Percentiles rank a stretch among this genome's conserved stretches.
Conservation (phyloP, 2,797 vertebrate genomes). For the Sarcophilus harrisii region DNA sequence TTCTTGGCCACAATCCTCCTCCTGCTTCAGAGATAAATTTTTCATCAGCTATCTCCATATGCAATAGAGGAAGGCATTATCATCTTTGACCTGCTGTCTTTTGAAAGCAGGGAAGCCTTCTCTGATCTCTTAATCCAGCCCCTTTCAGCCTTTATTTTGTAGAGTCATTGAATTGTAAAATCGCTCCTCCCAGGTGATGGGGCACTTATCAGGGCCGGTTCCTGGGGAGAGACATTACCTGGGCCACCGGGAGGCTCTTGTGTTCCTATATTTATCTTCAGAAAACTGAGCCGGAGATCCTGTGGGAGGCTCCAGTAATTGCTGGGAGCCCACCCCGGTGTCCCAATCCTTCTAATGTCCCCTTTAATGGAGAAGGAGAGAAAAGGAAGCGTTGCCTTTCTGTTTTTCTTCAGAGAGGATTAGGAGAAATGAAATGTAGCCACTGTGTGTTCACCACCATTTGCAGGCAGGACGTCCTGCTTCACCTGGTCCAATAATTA, state of each 20-base stretch:
- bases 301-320: neutral
- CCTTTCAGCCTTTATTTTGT: neutral
- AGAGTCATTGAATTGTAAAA: neutral
- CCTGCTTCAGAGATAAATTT: neutral
- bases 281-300: neutral
- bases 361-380: neutral
- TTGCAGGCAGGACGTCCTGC: neutral
- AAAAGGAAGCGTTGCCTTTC: neutral
- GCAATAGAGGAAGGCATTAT: neutral
- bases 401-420: neutral
- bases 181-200: neutral
- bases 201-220: neutral
- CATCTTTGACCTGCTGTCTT: neutral
- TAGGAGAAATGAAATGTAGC: neutral
- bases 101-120: neutral
- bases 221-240: neutral
- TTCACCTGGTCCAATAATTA: neutral
- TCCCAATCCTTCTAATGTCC: neutral
- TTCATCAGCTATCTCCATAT: neutral
- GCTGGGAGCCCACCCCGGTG: neutral
- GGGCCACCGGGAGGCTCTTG: neutral
- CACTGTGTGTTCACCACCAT: neutral
- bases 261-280: neutral
- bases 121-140: neutral
- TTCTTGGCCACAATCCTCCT: neutral